Evolutionary conservation across 2,113 vertebrate genomes (phyloP), one percentile per base, ranked within the genome.

Genomic region (Micronisus gabar): DNA sequence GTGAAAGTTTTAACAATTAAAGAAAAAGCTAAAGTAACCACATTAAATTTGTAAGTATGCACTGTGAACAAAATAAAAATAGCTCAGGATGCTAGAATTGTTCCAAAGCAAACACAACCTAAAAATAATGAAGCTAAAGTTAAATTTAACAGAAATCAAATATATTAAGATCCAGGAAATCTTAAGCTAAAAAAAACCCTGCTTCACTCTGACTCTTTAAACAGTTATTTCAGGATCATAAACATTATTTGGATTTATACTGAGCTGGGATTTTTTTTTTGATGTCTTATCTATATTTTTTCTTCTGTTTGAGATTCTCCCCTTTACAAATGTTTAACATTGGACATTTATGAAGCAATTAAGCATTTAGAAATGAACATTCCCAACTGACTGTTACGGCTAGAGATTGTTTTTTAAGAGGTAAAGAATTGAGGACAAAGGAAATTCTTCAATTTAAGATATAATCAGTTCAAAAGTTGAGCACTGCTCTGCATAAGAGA

Each of bases 91-190:
- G 34, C 53, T 61, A 79, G 43, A 90, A 56, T 40, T 1, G 0
- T 78, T 96, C 88, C 96, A 97, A 96, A 92, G 58, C 72, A 95
- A 97, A 90, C 66, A 86, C 55, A 83, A 27, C 20, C 90, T 94
- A 94, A 93, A 95, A 96, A 96, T 93, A 93, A 80, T 34, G 41
- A 82, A 41, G 79, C 43, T 48, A 65, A 75, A 90, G 61, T 81
- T 91, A 97, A 81, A 93, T 95, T 91, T 95, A 88, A 90, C 66
- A 93, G 62, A 90, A 95, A 86, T 90, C 5, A 80, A 93, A 88
- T 92, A 86, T 45, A 90, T 53, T 80, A 90, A 76, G 71, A 82
- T 81, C 71, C 41, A 80, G 78, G 80, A 94, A 95, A 88, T 23
- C 59, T 80, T 80, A 83, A 85, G 53, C 76, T 68, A 91, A 94